Evolutionary conservation across 2,888 invertebrate genomes (phyloP), one percentile per base, ranked within the genome.

Genomic region (Tubulanus polymorphus): DNA sequence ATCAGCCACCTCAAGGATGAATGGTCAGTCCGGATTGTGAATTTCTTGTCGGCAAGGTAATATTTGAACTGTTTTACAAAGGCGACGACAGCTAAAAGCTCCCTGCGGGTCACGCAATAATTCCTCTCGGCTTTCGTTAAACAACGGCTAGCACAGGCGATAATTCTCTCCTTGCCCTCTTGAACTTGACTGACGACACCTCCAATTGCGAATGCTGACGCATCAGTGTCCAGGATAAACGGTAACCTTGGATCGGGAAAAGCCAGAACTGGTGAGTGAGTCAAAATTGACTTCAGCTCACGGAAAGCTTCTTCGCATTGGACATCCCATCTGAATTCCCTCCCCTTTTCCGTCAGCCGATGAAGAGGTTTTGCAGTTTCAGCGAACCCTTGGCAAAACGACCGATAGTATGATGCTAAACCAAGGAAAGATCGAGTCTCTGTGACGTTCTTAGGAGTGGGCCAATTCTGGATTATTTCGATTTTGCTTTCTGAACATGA

Each of bases 381-480:
- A n/a, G 54, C 25, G 46, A 50, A 57, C 8, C 29, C 45, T 15
- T n/a, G 18, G 6, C 48, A 8, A 29, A 26, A 57, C 3, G 29
- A 23, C 30, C 54, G 29, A 26, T 32, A 54, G 25, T 54, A 54
- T 3, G 20, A 20, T 12, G 32, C n/a, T 26, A 54, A 32, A 8
- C 54, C 54, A 18, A 54, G 15, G 35, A 54, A 32, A 29, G 35
- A 51, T 27, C 51, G 2, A 6, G 54, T 26, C 2, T 49, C 46
- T 2, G 18, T 2, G 12, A 49, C 5, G 32, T 1, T 30, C 5
- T 29, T 27, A 18, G 50, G 50, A 27, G 3, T 30, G 1, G 30
- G 45, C 57, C 54, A 50, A 10, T 28, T 23, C 20, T 45, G 26
- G 2, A 50, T 20, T 8, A 45, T 41, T 3, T 29, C 41, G 2